Evolutionary conservation across 2,797 vertebrate genomes (phyloP).

Genomic region (Helarctos malayanus): DNA sequence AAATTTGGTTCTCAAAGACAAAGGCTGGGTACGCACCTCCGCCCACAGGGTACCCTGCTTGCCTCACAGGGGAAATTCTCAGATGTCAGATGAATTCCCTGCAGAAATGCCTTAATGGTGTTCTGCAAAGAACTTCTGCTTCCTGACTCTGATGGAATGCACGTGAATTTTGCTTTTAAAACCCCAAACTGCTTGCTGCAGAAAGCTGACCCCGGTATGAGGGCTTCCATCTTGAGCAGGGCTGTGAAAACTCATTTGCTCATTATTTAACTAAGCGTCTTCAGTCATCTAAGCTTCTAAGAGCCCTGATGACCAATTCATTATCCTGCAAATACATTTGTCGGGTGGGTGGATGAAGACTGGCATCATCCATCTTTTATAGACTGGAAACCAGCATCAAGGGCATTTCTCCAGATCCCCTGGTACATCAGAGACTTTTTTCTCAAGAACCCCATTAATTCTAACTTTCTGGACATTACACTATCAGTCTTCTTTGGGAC

Average conservation of each 20-base stretch:
- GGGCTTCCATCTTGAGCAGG: background rate
- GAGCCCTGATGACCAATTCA: background rate
- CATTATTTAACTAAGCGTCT: background rate
- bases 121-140: background rate
- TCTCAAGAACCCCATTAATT: background rate
- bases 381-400: slow-evolving; percentile 36
- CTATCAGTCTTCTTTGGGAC: slow-evolving; percentile 29
- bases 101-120: background rate
- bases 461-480: slow-evolving; percentile 24
- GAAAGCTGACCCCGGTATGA: background rate
- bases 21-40: background rate
- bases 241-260: background rate
- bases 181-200: background rate
- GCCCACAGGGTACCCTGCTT: too few species aligned
- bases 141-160: background rate
- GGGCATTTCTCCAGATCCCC: background rate
- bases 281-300: background rate
- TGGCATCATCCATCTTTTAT: background rate
- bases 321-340: background rate
- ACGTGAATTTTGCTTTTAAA: background rate
- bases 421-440: background rate
- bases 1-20: background rate
- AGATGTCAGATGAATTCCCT: background rate
- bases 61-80: background rate
- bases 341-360: background rate